phyloP scores from a whole-genome alignment of 2,888 invertebrate genomes.

The Sminthurides aquaticus region DNA sequence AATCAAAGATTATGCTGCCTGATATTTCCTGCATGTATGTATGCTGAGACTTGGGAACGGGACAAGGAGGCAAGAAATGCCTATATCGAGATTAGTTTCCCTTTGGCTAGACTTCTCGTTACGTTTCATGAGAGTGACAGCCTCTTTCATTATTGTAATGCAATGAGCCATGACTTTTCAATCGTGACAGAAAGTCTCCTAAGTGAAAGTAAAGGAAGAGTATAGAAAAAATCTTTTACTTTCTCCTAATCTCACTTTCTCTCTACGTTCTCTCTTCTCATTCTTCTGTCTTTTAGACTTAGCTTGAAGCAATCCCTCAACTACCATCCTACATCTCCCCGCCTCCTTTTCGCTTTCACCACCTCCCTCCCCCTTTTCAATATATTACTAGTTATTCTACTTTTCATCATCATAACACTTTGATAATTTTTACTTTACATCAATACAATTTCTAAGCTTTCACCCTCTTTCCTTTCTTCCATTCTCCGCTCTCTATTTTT shows the following conservation, averaged over 20 bases:
- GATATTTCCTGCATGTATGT: background rate
- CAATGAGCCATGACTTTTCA: constrained; percentile 25
- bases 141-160: constrained; percentile 21
- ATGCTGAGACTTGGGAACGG: too few species aligned
- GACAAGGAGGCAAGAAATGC: too few species aligned
- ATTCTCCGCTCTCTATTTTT: too few species aligned
- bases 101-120: background rate
- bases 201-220: constrained; percentile 11
- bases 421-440: background rate
- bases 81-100: constrained; percentile 15
- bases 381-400: too few species aligned
- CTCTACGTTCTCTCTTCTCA: background rate
- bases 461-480: background rate
- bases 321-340: background rate
- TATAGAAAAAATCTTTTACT: background rate
- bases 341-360: too few species aligned
- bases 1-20: constrained; percentile 10
- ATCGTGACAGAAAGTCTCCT: constrained; percentile 22
- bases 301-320: background rate
- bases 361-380: too few species aligned
- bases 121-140: constrained; percentile 20
- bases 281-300: background rate
- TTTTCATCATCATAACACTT: background rate
- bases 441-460: background rate
- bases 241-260: background rate